Evolutionary conservation across 2,113 vertebrate species (phyloP).

Genomic region (Drymodes brunneopygia): DNA sequence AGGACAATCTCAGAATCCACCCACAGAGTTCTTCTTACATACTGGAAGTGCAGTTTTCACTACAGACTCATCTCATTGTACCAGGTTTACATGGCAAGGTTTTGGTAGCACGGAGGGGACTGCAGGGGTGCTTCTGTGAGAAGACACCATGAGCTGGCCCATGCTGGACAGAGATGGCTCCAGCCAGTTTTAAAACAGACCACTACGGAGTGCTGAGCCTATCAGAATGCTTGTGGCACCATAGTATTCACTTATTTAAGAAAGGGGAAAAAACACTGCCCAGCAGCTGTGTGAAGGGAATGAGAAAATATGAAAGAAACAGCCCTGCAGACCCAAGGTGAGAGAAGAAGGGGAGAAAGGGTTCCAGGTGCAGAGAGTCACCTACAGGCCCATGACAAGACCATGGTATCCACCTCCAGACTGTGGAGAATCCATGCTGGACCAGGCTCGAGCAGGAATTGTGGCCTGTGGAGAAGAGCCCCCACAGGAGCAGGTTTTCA

Average conservation of each 20-base stretch:
- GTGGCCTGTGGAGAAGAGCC: neutral
- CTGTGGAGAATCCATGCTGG: accelerated
- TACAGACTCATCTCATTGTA: neutral
- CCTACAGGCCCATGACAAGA: neutral
- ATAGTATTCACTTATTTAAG: neutral
- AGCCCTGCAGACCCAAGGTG: neutral
- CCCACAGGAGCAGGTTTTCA: neutral
- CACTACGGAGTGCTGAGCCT: neutral
- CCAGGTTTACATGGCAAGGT: neutral
- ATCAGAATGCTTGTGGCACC: neutral
- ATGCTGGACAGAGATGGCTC: neutral
- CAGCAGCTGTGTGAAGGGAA: neutral
- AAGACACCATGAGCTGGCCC: neutral
- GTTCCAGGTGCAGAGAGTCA: neutral
- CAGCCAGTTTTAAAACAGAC: neutral
- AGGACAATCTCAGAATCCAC: neutral
- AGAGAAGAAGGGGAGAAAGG: neutral
- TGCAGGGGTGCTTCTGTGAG: neutral
- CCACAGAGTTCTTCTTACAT: neutral
- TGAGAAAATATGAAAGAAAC: neutral
- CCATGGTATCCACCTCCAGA: neutral
- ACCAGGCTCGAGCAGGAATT: neutral
- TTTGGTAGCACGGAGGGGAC: accelerated
- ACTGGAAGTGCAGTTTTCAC: neutral
- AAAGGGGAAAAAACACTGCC: neutral